These are phyloP conservation scores for Xenops minutus DNA, from an alignment of 2,797 vertebrate genomes.

Conservation along the genomic window DNA sequence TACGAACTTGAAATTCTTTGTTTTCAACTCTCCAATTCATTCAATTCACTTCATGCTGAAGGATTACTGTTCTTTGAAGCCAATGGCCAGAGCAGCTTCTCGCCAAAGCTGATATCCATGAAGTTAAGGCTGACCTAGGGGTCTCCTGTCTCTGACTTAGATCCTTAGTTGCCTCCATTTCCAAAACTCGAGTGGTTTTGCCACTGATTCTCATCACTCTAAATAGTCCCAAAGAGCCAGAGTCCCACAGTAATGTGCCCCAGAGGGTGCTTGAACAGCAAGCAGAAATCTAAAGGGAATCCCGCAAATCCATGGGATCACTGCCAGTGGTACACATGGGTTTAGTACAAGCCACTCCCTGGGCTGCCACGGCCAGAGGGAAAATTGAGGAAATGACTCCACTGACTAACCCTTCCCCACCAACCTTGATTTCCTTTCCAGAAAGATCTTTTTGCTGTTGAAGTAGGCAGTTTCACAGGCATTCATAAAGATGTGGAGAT, in stretches of 20 bases:
- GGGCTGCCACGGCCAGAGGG: background rate
- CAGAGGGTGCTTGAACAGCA: background rate
- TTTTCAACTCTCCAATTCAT: background rate
- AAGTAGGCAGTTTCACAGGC: background rate
- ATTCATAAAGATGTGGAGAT: background rate
- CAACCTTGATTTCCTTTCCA: background rate
- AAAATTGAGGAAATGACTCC: background rate
- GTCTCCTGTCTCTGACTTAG: background rate
- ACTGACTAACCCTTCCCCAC: too few relatives aligned
- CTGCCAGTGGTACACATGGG: background rate
- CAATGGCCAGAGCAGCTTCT: background rate
- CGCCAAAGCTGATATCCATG: background rate
- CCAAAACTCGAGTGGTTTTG: background rate
- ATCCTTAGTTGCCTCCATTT: background rate
- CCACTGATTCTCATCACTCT: background rate
- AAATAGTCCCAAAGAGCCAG: background rate
- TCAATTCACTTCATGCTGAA: background rate
- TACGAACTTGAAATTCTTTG: background rate
- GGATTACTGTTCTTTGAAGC: background rate
- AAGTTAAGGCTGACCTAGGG: background rate
- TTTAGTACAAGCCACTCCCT: background rate
- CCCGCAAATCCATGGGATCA: background rate
- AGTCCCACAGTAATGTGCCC: background rate
- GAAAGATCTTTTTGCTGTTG: background rate
- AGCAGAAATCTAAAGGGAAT: background rate